phyloP scores from a whole-genome alignment of 1,140 invertebrate species.

The Chymomyza costata region DNA sequence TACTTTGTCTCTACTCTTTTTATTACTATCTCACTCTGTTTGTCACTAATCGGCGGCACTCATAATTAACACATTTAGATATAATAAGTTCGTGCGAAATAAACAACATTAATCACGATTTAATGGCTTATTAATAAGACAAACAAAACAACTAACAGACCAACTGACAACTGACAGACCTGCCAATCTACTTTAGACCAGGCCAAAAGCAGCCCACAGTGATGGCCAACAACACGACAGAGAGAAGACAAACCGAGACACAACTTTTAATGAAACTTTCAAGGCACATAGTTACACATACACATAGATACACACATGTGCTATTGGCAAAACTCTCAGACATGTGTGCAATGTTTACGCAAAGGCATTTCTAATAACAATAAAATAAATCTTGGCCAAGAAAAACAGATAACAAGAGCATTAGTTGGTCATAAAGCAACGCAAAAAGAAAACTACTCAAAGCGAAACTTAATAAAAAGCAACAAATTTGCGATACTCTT shows the following conservation, averaged over 20 bases:
- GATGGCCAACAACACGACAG: too few species aligned
- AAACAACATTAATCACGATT: constrained; percentile 69
- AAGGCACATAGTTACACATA: constrained; percentile 7
- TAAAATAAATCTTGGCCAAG: constrained; percentile 71
- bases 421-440: constrained; percentile 64
- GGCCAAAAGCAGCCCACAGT: too few species aligned
- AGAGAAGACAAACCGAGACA: constrained; percentile 1
- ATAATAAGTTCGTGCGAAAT: constrained; percentile 66
- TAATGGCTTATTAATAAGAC: constrained; percentile 66
- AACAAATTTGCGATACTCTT: too few species aligned
- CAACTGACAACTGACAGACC: too few species aligned
- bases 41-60: constrained; percentile 55
- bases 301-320: constrained; percentile 4
- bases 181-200: too few species aligned
- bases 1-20: too few species aligned
- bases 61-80: constrained; percentile 72
- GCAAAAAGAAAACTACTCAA: constrained; percentile 46
- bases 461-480: constrained; percentile 22
- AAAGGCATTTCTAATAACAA: constrained; percentile 59
- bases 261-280: constrained; percentile 68
- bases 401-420: constrained; percentile 69
- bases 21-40: constrained; percentile 14
- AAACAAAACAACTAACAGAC: constrained; percentile 32
- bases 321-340: too few species aligned
- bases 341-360: constrained; percentile 11